Evolutionary conservation across 2,797 vertebrate genomes (phyloP).

Genomic region (Crocodylus rhombifer): DNA sequence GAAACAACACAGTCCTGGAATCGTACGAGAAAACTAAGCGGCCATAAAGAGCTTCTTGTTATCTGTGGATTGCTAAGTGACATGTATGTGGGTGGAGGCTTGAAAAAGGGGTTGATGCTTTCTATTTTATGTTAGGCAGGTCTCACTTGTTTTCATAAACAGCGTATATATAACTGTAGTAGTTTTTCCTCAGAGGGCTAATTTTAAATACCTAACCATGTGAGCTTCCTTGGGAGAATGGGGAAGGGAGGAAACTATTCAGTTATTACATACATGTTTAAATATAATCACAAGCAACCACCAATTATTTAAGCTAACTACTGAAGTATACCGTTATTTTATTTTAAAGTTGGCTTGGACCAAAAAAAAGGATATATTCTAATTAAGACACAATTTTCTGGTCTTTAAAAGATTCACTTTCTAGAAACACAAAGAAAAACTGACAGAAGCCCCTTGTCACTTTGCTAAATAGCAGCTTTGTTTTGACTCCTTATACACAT

Average conservation of each 20-base stretch:
- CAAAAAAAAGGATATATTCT: slow-evolving; percentile 26
- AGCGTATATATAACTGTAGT: background rate
- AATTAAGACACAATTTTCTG: background rate
- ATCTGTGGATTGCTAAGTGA: rapidly evolving
- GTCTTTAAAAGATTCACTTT: background rate
- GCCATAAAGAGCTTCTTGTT: background rate
- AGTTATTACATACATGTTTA: slow-evolving; percentile 56
- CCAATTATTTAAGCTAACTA: slow-evolving; percentile 59
- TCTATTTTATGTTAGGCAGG: background rate
- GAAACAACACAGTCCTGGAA: background rate
- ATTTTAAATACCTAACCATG: slow-evolving; percentile 68
- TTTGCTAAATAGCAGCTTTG: slow-evolving; percentile 62
- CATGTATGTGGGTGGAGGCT: rapidly evolving
- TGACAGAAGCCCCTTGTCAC: background rate
- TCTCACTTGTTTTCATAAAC: background rate
- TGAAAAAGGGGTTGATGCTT: background rate
- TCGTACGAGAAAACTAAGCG: background rate
- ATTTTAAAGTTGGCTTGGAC: slow-evolving; percentile 53
- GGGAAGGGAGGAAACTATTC: slow-evolving; percentile 60
- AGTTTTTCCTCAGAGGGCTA: slow-evolving; percentile 47
- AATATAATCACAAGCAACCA: slow-evolving; percentile 61
- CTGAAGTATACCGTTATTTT: slow-evolving; percentile 48
- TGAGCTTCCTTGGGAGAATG: slow-evolving; percentile 60
- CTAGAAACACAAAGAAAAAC: background rate
- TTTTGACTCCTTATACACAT: slow-evolving; percentile 77